Base-by-base conservation (phyloP, 2,113 vertebrate genomes). In the Smithornis capensis region DNA sequence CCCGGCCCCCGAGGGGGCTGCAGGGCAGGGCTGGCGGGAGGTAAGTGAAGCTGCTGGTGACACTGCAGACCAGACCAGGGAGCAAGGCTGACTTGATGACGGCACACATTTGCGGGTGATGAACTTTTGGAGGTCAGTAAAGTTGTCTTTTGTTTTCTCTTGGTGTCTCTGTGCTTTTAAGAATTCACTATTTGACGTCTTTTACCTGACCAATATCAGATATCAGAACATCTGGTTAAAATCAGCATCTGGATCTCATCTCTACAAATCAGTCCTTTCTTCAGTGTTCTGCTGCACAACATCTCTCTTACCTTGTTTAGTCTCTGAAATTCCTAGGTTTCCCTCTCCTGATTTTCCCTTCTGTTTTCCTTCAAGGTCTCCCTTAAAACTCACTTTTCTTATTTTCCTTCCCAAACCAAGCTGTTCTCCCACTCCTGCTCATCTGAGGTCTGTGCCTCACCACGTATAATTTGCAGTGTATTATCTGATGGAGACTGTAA, bases 401-500 rank as follows among this genome's bases (percentile, higher is more conserved):
- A 35, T 4, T 86, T 89, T 68, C 31, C 17, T 79, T 92, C 53
- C 45, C 69, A 87, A 94, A 82, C 37, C 45, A 37, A 91, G 83
- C 62, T 4, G 6, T 60, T 83, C 44, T 90, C 33, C 74, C 83
- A 67, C 16, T 62, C 25, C 62, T 78, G 57, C 80, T 45, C 10
- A 35, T 37, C 47, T 45, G 74, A 87, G 89, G 40, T 76, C 84
- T 87, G 69, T 82, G n/a, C 67, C 78, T 94, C 62, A 33, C 75
- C 65, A 50, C 12, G 42, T 83, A n/a, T 84, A 89, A 92, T 91
- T 96, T 87, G 80, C 87, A 87, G 80, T 2, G 40, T 69, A 17
- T 85, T 95, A 89, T 94, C 94, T 89, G 49, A 79, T 40, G 33
- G 84, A 84, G 65, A 79, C 74, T 91, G 47, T 89, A 78, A 94